phyloP scores from a whole-genome alignment of 2,888 invertebrate genomes.

The Agrochola macilenta region DNA sequence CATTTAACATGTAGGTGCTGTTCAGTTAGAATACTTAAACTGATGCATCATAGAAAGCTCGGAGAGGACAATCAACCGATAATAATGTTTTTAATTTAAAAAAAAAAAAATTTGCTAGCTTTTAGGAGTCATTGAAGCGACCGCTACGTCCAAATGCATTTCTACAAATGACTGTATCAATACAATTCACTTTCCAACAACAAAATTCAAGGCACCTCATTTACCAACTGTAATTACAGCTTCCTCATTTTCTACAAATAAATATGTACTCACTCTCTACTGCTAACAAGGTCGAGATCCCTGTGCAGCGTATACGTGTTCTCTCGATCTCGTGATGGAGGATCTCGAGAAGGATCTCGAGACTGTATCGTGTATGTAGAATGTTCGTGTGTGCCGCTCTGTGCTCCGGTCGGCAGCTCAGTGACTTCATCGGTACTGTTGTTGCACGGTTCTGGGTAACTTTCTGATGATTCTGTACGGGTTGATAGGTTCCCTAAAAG shows the following conservation, averaged over 20 bases:
- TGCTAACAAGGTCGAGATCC: constrained; percentile 77
- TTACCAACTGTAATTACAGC: constrained; percentile 20
- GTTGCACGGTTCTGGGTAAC: constrained; percentile 88
- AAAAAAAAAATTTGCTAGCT: neutral
- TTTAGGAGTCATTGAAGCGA: neutral
- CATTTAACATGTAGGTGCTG: neutral
- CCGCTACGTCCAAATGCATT: neutral
- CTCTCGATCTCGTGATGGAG: constrained; percentile 69
- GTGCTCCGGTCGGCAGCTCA: constrained; percentile 77
- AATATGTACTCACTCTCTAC: constrained; percentile 80
- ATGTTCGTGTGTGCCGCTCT: constrained; percentile 66
- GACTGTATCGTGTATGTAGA: constrained; percentile 78
- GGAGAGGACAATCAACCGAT: too few species aligned
- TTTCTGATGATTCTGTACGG: constrained; percentile 86
- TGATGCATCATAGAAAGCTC: too few species aligned
- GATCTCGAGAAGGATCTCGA: constrained; percentile 45
- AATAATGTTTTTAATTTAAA: too few species aligned
- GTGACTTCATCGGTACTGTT: constrained; percentile 85
- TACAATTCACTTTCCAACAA: neutral
- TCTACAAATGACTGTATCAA: constrained; percentile 5
- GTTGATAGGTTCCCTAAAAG: constrained; percentile 80
- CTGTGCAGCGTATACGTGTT: constrained; percentile 80
- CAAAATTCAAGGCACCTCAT: neutral
- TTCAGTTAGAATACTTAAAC: neutral
- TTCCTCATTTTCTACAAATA: constrained; percentile 39